phyloP scores from a whole-genome alignment of 2,113 vertebrate species.

The Cyprinodon variegatus region DNA sequence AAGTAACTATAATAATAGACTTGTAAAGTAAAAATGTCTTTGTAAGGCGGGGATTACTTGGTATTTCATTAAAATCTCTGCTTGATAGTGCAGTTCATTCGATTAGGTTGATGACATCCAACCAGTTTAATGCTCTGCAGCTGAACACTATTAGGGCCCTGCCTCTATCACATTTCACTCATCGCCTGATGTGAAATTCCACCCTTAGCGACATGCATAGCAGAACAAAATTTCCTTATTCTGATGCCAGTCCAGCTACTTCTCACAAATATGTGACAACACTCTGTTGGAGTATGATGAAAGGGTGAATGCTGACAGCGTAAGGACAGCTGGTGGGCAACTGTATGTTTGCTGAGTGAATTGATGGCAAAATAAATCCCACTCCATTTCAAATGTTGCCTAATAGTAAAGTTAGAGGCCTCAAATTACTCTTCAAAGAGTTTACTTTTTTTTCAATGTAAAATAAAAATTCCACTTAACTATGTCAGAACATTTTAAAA shows the following conservation, averaged over 20 bases:
- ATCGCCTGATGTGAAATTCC: slow-evolving; percentile 43
- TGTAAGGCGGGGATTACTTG: slow-evolving; percentile 26
- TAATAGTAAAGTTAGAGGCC: background rate
- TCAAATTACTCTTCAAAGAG: background rate
- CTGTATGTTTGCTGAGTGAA: background rate
- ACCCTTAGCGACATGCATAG: slow-evolving; percentile 20
- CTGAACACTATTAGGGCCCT: slow-evolving; percentile 33
- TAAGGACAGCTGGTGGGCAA: slow-evolving; percentile 34
- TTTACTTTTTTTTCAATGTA: too few species aligned
- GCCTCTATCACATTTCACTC: slow-evolving; percentile 44
- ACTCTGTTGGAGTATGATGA: slow-evolving; percentile 55
- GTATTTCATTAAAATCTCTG: slow-evolving; percentile 56
- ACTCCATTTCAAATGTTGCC: slow-evolving; percentile 8
- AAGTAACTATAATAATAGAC: slow-evolving; percentile 27
- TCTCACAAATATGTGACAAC: slow-evolving; percentile 52
- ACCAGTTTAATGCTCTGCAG: slow-evolving; percentile 39
- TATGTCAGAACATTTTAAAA: slow-evolving; percentile 51
- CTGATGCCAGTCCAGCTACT: slow-evolving; percentile 35
- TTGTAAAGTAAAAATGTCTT: slow-evolving; percentile 13
- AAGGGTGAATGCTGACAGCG: slow-evolving; percentile 19
- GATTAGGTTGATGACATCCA: slow-evolving; percentile 63
- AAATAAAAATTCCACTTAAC: slow-evolving; percentile 20
- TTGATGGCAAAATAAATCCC: slow-evolving; percentile 1
- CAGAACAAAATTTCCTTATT: slow-evolving; percentile 52
- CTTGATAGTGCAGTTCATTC: slow-evolving; percentile 45